Evolutionary conservation across 2,888 invertebrate species (phyloP), one percentile per base, ranked within the genome.

Genomic region (Hypomecis atomaria): DNA sequence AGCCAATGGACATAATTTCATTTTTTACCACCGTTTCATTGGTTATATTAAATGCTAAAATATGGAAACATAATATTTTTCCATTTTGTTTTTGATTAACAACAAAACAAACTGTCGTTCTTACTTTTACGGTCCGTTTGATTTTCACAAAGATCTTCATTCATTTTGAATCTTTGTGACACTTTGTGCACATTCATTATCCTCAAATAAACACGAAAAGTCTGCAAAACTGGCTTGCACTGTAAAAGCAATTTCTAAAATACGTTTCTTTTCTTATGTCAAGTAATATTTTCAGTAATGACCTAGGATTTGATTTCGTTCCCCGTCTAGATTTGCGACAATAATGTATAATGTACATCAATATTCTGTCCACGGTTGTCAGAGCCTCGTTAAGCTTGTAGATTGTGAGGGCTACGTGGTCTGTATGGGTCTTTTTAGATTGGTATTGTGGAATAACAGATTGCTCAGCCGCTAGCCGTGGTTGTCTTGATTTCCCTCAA

Each of bases 401-500:
- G 54, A 65, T 65, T 67, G 66, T 73, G 59, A 59, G 56, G 63
- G 70, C 54, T 66, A 72, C 70, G 66, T 58, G 60, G 56, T 62
- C 59, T 65, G 45, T 61, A 59, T 23, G 66, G 70, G 67, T 81
- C 84, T 79, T 66, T 71, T 74, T 79, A 74, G 54, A 73, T 71
- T 82, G 86, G 83, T 80, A 74, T 77, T 67, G 75, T 72, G 76
- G 78, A 83, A 83, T 85, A 85, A 86, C 83, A 85, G 86, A 88
- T 86, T 83, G 86, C 82, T 82, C 81, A 76, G 83, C 37, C 49
- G 38, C 38, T 9, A 23, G 23, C 81, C 79, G 82, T 76, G 81
- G 83, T 68, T 75, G 78, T 77, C 82, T 83, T 88, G 88, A 89
- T 88, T 89, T 89, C 89, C 89, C 89, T 79, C 84, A 84, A 89